Percentiles rank a stretch among this genome's conserved stretches.
Conservation (phyloP, 2,113 vertebrate genomes). For the Penelope pileata region DNA sequence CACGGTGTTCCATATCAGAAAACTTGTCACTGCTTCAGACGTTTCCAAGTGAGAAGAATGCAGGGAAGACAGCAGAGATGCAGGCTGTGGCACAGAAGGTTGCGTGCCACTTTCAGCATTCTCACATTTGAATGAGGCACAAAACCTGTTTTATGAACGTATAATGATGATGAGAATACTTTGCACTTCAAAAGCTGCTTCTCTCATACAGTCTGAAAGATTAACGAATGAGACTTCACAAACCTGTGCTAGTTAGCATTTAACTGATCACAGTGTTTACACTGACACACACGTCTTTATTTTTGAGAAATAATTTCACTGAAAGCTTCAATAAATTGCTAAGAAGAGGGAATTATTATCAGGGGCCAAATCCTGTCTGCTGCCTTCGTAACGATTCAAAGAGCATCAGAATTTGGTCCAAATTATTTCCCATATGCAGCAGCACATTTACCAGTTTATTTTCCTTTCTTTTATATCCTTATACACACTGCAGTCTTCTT, state of each 20-base stretch:
- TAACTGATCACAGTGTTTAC: constrained; percentile 69
- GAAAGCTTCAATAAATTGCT: constrained; percentile 31
- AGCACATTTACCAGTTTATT: neutral
- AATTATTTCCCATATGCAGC: neutral
- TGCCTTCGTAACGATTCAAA: neutral
- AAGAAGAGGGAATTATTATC: neutral
- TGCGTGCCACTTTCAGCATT: neutral
- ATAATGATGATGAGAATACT: constrained; percentile 45
- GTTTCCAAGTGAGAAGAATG: neutral
- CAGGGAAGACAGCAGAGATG: neutral
- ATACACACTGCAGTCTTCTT: neutral
- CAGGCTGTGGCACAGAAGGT: neutral
- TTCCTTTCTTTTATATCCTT: neutral
- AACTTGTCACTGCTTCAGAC: neutral
- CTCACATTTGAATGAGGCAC: neutral
- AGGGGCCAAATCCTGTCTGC: constrained; percentile 31
- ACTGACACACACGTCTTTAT: constrained; percentile 30
- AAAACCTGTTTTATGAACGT: neutral
- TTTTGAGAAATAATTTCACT: constrained; percentile 49
- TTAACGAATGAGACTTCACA: constrained; percentile 67
- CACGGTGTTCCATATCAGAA: neutral
- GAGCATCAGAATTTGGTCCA: neutral
- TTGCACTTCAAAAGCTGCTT: constrained; percentile 69
- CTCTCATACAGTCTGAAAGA: constrained; percentile 42
- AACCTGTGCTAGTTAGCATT: constrained; percentile 62